These are phyloP conservation scores for Anas acuta DNA, from an alignment of 2,797 vertebrate species.

Conservation along the genomic window DNA sequence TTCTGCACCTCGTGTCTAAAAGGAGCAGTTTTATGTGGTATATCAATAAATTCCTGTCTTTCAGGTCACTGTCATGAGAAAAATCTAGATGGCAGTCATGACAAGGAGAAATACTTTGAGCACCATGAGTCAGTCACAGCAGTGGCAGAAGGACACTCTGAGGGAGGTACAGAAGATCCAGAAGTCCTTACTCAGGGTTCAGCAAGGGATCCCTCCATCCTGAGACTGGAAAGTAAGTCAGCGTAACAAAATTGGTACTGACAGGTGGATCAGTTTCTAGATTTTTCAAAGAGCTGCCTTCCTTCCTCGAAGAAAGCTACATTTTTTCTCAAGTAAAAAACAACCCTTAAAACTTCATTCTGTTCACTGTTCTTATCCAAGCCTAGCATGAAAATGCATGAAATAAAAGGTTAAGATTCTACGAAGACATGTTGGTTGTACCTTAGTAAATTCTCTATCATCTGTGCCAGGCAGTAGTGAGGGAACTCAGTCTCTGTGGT, in stretches of 20 bases:
- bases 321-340: neutral
- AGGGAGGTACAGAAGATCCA: slow-evolving; percentile 46
- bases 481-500: neutral
- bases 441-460: neutral
- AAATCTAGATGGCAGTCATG: slow-evolving; percentile 64
- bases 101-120: slow-evolving; percentile 78
- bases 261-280: neutral
- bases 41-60: slow-evolving; percentile 57
- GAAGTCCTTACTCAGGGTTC: slow-evolving; percentile 59
- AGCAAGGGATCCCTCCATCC: slow-evolving; percentile 64
- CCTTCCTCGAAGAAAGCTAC: neutral
- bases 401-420: neutral
- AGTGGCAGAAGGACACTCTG: slow-evolving; percentile 54
- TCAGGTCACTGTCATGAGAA: slow-evolving; percentile 79
- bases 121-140: slow-evolving; percentile 53
- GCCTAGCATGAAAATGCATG: neutral
- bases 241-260: slow-evolving; percentile 6
- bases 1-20: neutral
- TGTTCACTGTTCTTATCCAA: neutral
- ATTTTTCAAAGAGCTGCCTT: neutral
- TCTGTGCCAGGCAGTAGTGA: neutral
- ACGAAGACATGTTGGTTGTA: neutral
- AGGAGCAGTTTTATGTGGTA: neutral
- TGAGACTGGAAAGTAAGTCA: slow-evolving; percentile 82
- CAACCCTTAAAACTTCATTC: neutral